Evolutionary conservation across 2,888 invertebrate genomes (phyloP).

Genomic region (Margaritifera margaritifera): DNA sequence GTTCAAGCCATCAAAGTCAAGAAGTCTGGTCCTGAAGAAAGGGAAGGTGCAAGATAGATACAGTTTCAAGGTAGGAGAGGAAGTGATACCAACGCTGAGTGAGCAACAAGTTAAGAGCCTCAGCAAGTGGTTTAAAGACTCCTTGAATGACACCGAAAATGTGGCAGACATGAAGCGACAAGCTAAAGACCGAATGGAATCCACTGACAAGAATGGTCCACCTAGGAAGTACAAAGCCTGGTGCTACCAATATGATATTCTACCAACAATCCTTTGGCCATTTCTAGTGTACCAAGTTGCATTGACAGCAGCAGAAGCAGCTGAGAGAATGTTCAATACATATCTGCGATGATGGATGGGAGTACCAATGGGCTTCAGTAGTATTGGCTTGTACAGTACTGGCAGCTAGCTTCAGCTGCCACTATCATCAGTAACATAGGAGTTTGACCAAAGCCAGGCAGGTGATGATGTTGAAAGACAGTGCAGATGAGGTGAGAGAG

Average conservation of each 20-base stretch:
- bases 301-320: too few species aligned
- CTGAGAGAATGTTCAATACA: background rate
- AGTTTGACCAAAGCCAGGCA: constrained; percentile 11
- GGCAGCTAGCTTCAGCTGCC: constrained; percentile 17
- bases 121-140: background rate
- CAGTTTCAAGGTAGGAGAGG: constrained; percentile 10
- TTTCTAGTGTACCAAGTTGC: too few species aligned
- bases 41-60: constrained; percentile 6
- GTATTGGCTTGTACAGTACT: constrained; percentile 17
- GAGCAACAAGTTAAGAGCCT: constrained; percentile 18
- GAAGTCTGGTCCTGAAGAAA: constrained; percentile 17
- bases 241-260: constrained; percentile 14
- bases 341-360: constrained; percentile 13
- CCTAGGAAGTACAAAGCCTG: constrained; percentile 15
- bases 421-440: constrained; percentile 4
- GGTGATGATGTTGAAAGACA: constrained; percentile 14
- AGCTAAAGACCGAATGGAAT: constrained; percentile 5
- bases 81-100: constrained; percentile 12
- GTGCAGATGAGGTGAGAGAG: constrained; percentile 7
- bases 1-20: constrained; percentile 15
- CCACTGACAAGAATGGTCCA: constrained; percentile 12
- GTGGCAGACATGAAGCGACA: background rate
- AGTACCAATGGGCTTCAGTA: constrained; percentile 21
- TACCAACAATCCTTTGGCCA: constrained; percentile 7
- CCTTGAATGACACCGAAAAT: too few species aligned